phyloP scores from a whole-genome alignment of 2,113 vertebrate genomes.

The Peromyscus polionotus region DNA sequence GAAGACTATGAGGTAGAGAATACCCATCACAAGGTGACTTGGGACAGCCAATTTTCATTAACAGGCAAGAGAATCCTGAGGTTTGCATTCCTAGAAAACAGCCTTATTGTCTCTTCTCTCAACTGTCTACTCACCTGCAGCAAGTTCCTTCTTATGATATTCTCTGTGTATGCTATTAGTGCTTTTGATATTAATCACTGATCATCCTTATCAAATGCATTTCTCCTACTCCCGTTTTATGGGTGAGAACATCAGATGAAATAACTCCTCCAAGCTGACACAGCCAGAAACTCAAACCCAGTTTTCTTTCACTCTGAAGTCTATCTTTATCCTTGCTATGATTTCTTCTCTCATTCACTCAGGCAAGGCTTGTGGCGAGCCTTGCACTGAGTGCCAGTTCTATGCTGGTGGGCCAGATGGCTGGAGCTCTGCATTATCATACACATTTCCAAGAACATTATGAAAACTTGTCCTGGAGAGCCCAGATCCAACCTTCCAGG shows the following conservation, averaged over 20 bases:
- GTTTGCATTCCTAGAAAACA: background rate
- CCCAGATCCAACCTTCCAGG: background rate
- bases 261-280: background rate
- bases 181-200: background rate
- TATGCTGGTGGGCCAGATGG: accelerated
- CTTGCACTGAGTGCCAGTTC: background rate
- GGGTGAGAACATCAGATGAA: background rate
- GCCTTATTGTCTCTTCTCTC: background rate
- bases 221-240: background rate
- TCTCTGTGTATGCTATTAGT: too few relatives aligned
- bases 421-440: too few relatives aligned
- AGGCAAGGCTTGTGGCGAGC: background rate
- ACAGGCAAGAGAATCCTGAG: background rate
- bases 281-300: background rate
- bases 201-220: background rate
- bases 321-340: background rate
- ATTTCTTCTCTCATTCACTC: background rate
- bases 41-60: background rate
- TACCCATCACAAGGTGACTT: background rate
- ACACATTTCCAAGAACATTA: background rate
- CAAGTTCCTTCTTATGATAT: background rate
- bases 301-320: background rate
- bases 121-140: background rate
- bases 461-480: background rate
- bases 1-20: accelerated